phyloP scores from a whole-genome alignment of 2,888 invertebrate genomes.

The Plebejus argus region DNA sequence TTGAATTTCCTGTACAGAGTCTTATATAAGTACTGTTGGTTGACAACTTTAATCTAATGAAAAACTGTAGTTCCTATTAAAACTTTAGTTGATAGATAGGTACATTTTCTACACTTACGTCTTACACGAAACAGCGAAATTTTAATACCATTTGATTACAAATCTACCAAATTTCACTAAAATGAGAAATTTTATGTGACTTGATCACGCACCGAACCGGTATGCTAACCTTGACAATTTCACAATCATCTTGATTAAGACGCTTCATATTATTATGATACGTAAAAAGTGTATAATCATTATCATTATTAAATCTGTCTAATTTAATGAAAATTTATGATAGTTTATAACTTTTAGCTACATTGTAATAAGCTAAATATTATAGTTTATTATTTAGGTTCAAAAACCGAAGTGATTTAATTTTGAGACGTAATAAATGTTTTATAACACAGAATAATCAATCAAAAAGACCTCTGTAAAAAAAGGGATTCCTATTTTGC shows the following conservation, averaged over 20 bases:
- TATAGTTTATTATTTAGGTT: background rate
- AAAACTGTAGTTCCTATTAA: no score
- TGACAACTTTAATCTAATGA: no score
- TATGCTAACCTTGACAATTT: constrained; percentile 4
- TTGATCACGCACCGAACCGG: background rate
- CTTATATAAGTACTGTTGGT: no score
- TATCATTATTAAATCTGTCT: background rate
- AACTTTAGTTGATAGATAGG: no score
- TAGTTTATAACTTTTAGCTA: constrained; percentile 5
- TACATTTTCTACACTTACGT: no score
- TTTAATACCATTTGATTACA: background rate
- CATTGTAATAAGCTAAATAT: background rate
- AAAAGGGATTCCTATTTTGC: no score
- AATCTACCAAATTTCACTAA: constrained; percentile 3
- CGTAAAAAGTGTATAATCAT: background rate
- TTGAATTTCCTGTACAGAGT: background rate
- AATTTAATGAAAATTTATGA: background rate
- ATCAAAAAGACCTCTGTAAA: no score
- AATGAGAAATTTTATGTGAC: background rate
- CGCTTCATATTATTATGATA: background rate
- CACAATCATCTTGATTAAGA: constrained; percentile 9
- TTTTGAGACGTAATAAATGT: background rate
- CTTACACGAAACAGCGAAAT: background rate
- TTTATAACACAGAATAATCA: no score
- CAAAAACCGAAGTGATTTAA: background rate